Evolutionary conservation across 2,113 vertebrate genomes (phyloP), one percentile per base, ranked within the genome.

Genomic region (Bombycilla garrulus): DNA sequence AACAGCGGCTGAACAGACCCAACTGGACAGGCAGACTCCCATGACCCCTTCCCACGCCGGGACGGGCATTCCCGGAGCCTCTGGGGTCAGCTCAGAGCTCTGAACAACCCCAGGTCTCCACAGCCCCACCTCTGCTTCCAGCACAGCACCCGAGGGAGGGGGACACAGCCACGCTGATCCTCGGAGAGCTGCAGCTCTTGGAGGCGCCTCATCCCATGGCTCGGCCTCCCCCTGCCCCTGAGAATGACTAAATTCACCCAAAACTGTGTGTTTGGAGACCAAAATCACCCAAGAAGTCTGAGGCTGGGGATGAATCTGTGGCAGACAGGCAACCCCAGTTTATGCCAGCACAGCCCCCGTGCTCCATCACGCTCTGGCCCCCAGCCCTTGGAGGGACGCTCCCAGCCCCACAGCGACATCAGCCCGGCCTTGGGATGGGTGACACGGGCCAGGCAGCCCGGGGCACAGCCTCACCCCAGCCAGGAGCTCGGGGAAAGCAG

Each of bases 201-300:
- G 48, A 74, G 19, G 12, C 31, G 64, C 79, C 78, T 54, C 58
- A 31, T 10, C 64, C 31, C 85, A 9, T 0, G 1, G 19, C 86
- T 70, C 67, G 50, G 67, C 73, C 38, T 77, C 66, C 10, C 54
- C 47, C 57, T 24, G n/a, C 79, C 26, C 40, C 69, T 53, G 73
- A 79, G 31, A 62, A 15, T 0, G 56, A 16, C 62, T n/a, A 28
- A 20, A 22, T 11, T 31, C 18, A 21, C 9, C 36, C 40, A 15
- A 8, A 88, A 67, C 40, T n/a, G 9, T 0, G 0, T 2, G 33
- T 5, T 1, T 11, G 40, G 40, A 38, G 14, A 26, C 0, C 6
- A 20, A 66, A 89, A 31, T 3, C 50, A 51, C 1, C 29, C 31
- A 6, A 19, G 8, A 4, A 62, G 53, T 15, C 11, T 6, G 31